Evolutionary conservation across 2,888 invertebrate genomes (phyloP).

Genomic region (Temnothorax unifasciatus): DNA sequence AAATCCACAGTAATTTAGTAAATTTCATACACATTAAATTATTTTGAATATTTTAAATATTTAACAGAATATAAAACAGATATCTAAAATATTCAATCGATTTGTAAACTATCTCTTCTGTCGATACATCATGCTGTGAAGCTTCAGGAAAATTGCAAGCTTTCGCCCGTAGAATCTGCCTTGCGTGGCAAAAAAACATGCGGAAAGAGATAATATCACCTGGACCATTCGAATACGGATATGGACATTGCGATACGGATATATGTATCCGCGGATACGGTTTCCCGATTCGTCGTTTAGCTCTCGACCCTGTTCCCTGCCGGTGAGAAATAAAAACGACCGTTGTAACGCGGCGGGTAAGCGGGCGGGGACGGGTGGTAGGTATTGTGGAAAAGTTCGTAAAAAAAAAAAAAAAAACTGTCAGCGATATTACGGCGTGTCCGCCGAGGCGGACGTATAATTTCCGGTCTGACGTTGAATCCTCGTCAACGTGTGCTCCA

Average conservation of each 20-base stretch:
- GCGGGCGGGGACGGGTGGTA: background rate
- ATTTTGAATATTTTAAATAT: background rate
- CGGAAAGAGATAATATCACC: constrained; percentile 12
- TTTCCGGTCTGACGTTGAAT: constrained; percentile 77
- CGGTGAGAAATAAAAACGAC: constrained; percentile 45
- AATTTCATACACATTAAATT: background rate
- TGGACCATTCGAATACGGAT: background rate
- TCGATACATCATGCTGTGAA: background rate
- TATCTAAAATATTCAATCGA: background rate
- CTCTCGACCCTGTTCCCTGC: constrained; percentile 57
- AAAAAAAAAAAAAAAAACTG: constrained; percentile 42
- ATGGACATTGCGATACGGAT: background rate
- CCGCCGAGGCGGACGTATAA: constrained; percentile 73
- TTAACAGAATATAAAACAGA: constrained; percentile 1
- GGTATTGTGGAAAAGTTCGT: constrained; percentile 52
- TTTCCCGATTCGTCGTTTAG: constrained; percentile 68
- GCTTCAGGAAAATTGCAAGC: background rate
- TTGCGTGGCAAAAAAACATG: constrained; percentile 15
- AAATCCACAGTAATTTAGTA: background rate
- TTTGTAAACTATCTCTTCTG: background rate
- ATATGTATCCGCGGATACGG: constrained; percentile 42
- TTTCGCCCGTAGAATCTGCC: constrained; percentile 12
- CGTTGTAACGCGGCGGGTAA: background rate
- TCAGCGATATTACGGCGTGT: constrained; percentile 64
- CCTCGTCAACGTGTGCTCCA: constrained; percentile 73